phyloP scores from a whole-genome alignment of 2,113 vertebrate species.

The Physeter macrocephalus region DNA sequence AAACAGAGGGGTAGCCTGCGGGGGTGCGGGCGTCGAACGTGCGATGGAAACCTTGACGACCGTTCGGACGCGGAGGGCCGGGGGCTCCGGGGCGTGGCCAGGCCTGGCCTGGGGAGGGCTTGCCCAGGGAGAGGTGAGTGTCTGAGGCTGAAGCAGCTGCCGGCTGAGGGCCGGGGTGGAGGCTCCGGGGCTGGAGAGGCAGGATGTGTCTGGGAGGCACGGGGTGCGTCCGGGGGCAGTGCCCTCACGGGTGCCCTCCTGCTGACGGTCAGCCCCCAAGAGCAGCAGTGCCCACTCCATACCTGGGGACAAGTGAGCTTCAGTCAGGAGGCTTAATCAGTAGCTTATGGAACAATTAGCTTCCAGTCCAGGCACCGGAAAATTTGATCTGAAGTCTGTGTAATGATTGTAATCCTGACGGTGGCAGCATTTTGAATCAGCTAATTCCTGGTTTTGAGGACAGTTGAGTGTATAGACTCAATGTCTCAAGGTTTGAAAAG shows the following conservation, averaged over 20 bases:
- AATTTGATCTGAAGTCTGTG: neutral
- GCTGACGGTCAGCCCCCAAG: neutral
- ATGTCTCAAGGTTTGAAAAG: neutral
- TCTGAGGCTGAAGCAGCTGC: neutral
- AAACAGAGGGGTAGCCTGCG: neutral
- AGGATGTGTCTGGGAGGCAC: neutral
- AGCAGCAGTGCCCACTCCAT: neutral
- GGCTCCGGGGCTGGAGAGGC: neutral
- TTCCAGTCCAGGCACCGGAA: neutral
- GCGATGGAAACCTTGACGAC: neutral
- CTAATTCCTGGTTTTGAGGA: neutral
- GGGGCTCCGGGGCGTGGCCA: fast-evolving
- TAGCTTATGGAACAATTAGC: neutral
- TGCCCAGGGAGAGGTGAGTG: neutral
- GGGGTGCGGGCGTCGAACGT: neutral
- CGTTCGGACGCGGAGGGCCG: neutral
- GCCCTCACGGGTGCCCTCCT: neutral
- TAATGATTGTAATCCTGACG: neutral
- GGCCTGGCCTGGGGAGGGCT: neutral
- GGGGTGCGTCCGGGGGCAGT: fast-evolving
- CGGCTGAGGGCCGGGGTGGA: neutral
- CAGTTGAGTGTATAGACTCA: too few relatives aligned
- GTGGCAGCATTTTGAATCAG: neutral
- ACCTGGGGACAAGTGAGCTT: neutral
- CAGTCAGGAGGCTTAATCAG: neutral